Percentiles rank a stretch among this genome's conserved stretches.
Evolutionary conservation across 2,113 vertebrate genomes (phyloP).

Genomic region (Tachysurus fulvidraco): DNA sequence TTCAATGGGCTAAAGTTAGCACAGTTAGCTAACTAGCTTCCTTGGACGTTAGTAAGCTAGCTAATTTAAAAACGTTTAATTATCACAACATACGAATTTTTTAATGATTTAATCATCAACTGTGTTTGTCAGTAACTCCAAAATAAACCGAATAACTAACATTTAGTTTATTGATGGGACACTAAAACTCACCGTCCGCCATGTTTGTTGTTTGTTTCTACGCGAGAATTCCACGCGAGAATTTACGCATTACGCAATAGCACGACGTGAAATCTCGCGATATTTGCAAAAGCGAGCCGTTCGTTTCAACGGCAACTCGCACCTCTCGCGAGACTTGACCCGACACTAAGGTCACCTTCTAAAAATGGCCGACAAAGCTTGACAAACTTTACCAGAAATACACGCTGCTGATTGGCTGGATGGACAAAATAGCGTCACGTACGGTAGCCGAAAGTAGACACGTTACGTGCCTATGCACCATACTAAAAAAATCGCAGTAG

Average conservation of each 20-base stretch:
- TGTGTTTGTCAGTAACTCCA: background rate
- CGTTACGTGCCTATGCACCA: constrained; percentile 35
- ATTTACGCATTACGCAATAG: background rate
- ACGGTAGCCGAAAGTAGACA: constrained; percentile 56
- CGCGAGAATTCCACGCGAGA: constrained; percentile 9
- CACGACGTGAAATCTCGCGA: background rate
- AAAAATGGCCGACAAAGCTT: background rate
- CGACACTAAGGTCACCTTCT: background rate
- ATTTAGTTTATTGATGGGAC: constrained; percentile 29
- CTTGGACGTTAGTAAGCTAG: background rate
- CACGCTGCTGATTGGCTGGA: constrained; percentile 17
- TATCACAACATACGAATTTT: too few relatives aligned
- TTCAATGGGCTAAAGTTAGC: constrained; percentile 43
- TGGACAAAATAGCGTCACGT: background rate
- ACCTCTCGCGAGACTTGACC: background rate
- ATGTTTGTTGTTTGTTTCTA: constrained; percentile 76
- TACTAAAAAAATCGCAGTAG: constrained; percentile 7
- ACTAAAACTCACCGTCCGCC: constrained; percentile 75
- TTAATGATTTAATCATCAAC: background rate
- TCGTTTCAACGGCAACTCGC: background rate
- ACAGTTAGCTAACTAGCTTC: constrained; percentile 9
- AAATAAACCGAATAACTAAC: background rate
- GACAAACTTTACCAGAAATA: background rate
- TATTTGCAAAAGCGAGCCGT: background rate
- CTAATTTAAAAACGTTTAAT: background rate